Base-by-base conservation (phyloP, 2,797 vertebrate genomes). In the Sebastiscus albofasciatus region DNA sequence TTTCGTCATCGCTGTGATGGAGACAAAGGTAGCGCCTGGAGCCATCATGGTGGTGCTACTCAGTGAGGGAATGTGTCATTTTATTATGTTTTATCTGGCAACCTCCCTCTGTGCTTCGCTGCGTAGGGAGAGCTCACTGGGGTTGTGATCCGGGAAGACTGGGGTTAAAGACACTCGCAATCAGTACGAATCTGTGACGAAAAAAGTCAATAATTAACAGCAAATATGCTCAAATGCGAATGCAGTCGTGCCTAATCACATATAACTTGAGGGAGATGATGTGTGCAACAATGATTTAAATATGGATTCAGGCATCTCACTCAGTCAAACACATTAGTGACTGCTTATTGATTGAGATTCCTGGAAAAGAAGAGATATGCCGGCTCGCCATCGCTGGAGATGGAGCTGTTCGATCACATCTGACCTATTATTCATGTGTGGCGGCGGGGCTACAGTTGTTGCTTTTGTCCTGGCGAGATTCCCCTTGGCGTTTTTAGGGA, bases 1-100 rank as follows among this genome's bases (percentile, higher is more conserved):
- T 95, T 95, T 94, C 94, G 93, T 96, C 94, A 92, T 94, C 87
- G 90, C 93, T 80, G 86, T 87, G 92, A 94, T 92, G 87, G 91
- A 96, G 91, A 96, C 94, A 96, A 96, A 96, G 94, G 94, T 96
- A 91, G 90, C 18, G 94, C 94, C 95, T 85, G 90, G 81, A 94
- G 95, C 94, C 91, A 91, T 94, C 90, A 77, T 85, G 90, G 93
- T 86, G 79, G 72, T 77, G 88, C 88, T 81, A 79, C 93, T 89
- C 82, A 93, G 89, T 89, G 75, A 90, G 89, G 89, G 89, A 91
- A 93, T 90, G 92, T 94, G 95, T 94, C 92, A 93, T 94, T 93
- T 94, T 90, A 90, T 93, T 90, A 89, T 90, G 89, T 85, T 87
- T 82, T 62, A 91, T 94, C 90, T 93, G 92, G 90, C 91, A 94